phyloP scores from a whole-genome alignment of 2,113 vertebrate species.

The Forbesichthys agassizii region DNA sequence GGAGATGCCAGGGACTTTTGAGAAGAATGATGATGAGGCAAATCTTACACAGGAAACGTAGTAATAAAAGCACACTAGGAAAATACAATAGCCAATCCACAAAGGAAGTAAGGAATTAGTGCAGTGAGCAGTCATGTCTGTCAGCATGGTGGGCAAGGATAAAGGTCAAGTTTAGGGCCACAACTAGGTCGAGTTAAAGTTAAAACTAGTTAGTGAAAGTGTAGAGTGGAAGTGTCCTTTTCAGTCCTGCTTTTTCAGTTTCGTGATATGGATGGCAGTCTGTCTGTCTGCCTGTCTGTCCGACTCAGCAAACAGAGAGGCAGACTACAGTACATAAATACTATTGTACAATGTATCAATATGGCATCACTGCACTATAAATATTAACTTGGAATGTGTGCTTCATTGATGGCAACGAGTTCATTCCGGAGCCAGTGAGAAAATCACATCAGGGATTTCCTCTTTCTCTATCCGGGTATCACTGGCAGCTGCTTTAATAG shows the following conservation, averaged over 20 bases:
- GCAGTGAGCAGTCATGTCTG: slow-evolving; percentile 13
- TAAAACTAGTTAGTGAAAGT: too few species aligned
- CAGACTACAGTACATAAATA: too few species aligned
- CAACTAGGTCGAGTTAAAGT: too few species aligned
- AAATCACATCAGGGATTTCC: slow-evolving; percentile 69
- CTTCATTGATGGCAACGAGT: slow-evolving; percentile 17
- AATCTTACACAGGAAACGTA: slow-evolving; percentile 8
- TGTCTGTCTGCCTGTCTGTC: too few species aligned
- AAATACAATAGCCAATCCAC: slow-evolving; percentile 6
- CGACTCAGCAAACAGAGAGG: too few species aligned
- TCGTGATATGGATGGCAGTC: too few species aligned
- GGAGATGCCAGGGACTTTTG: background rate
- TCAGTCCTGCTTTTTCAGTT: too few species aligned
- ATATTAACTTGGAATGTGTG: slow-evolving; percentile 12
- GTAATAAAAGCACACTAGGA: slow-evolving; percentile 29
- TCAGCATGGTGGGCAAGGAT: background rate
- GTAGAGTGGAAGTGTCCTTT: too few species aligned
- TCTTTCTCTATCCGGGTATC: slow-evolving; percentile 65
- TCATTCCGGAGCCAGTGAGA: slow-evolving; percentile 53
- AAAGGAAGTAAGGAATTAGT: slow-evolving; percentile 25
- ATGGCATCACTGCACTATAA: background rate
- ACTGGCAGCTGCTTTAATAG: background rate
- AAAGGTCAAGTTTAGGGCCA: too few species aligned
- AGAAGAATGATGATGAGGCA: background rate
- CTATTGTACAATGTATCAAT: too few species aligned